phyloP scores from a whole-genome alignment of 2,797 vertebrate genomes.

The Lithobates sylvaticus region DNA sequence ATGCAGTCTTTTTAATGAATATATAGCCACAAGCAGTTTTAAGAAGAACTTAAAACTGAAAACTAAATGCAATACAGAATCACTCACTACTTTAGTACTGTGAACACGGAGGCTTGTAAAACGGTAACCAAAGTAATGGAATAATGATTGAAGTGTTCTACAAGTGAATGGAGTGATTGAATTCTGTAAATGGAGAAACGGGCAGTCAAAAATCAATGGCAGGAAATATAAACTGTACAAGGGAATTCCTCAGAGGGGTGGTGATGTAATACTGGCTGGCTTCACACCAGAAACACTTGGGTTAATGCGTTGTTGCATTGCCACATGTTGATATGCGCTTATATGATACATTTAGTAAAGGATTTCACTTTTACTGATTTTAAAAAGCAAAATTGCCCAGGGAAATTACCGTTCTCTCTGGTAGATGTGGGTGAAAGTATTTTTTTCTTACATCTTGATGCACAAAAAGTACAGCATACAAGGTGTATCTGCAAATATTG shows the following conservation, averaged over 20 bases:
- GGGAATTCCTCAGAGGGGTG: not conserved
- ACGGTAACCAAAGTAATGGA: not conserved
- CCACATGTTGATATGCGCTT: not conserved
- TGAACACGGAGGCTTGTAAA: not conserved
- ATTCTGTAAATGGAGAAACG: not conserved
- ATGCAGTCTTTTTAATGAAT: too few species aligned
- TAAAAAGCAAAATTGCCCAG: too few species aligned
- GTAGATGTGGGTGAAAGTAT: not conserved
- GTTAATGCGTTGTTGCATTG: not conserved
- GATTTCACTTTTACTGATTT: not conserved
- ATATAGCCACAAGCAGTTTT: too few species aligned
- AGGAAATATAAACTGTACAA: not conserved
- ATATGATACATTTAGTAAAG: not conserved
- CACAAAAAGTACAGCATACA: not conserved
- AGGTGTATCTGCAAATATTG: too few species aligned
- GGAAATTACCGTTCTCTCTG: too few species aligned
- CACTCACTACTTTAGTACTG: not conserved
- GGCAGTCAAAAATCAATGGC: not conserved
- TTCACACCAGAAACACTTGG: not conserved
- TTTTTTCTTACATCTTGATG: not conserved
- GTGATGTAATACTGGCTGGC: not conserved
- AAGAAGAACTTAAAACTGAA: too few species aligned
- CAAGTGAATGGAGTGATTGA: not conserved
- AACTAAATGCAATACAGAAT: not conserved
- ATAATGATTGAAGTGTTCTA: not conserved